phyloP scores from a whole-genome alignment of 2,888 invertebrate genomes.

The Sinelater perroti region DNA sequence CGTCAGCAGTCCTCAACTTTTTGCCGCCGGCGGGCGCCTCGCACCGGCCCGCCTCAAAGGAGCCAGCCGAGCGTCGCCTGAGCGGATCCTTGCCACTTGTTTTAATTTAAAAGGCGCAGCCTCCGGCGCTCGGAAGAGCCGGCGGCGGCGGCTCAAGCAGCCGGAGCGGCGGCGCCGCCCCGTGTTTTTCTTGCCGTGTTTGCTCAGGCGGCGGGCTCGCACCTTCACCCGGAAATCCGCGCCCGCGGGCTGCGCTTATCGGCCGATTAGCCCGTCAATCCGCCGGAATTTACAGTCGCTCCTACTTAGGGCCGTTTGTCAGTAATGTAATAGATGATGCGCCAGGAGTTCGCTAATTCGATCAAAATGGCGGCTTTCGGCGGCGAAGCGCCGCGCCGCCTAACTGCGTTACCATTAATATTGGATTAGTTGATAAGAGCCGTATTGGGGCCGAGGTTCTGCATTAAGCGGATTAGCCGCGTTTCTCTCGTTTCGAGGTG shows the following conservation, averaged over 20 bases:
- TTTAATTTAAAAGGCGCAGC: too few species aligned
- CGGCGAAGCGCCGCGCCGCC: slow-evolving; percentile 8
- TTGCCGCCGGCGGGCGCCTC: too few species aligned
- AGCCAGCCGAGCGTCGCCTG: background rate
- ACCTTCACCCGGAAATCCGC: slow-evolving; percentile 20
- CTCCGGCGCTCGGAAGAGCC: too few species aligned
- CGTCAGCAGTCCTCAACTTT: too few species aligned
- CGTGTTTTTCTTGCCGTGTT: too few species aligned
- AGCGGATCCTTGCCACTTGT: slow-evolving; percentile 1
- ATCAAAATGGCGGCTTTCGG: slow-evolving; percentile 23
- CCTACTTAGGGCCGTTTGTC: slow-evolving; percentile 29
- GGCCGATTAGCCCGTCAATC: slow-evolving; percentile 29
- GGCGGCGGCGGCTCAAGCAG: too few species aligned
- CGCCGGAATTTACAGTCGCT: slow-evolving; percentile 26
- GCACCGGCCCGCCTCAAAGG: slow-evolving; percentile 3
- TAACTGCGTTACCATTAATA: slow-evolving; percentile 22
- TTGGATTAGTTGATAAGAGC: slow-evolving; percentile 24
- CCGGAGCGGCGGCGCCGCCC: too few species aligned
- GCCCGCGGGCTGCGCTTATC: too few species aligned
- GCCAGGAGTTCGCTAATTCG: slow-evolving; percentile 23
- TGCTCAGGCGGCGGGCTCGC: slow-evolving; percentile 11
- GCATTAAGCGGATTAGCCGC: slow-evolving; percentile 17
- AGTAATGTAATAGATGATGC: slow-evolving; percentile 29
- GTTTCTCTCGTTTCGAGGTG: too few species aligned
- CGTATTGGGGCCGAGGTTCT: too few species aligned